Percentiles rank a stretch among this genome's conserved stretches.
These are phyloP conservation scores for Crossaster papposus DNA, from an alignment of 53 echinoderm and acorn worm genomes.

Conservation along the genomic window DNA sequence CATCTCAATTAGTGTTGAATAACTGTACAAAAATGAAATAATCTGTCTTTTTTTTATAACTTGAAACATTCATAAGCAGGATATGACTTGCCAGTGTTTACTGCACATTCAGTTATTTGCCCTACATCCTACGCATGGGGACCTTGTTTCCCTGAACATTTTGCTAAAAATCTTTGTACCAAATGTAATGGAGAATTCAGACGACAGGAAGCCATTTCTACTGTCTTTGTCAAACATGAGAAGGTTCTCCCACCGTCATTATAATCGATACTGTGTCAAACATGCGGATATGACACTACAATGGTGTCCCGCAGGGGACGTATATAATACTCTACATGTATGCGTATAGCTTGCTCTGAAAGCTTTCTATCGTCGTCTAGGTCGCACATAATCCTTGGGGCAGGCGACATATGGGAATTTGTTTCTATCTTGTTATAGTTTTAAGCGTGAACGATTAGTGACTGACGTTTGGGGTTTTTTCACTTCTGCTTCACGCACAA, in stretches of 20 bases:
- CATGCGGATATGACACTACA: background rate
- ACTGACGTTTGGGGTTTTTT: slow-evolving; percentile 29
- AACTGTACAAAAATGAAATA: too few species aligned
- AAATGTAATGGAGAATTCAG: background rate
- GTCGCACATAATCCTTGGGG: background rate
- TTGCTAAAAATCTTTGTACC: background rate
- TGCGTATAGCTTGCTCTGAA: background rate
- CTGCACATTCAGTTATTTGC: too few species aligned
- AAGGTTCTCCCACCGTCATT: background rate
- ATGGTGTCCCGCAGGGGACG: background rate
- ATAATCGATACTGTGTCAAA: slow-evolving; percentile 4
- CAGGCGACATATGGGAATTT: background rate
- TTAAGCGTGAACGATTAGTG: slow-evolving; percentile 3
- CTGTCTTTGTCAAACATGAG: background rate
- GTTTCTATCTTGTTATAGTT: background rate
- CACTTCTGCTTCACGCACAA: slow-evolving; percentile 10
- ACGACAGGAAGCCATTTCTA: background rate
- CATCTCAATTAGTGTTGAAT: too few species aligned
- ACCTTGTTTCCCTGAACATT: too few species aligned
- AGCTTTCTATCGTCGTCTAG: background rate
- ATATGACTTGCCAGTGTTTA: too few species aligned
- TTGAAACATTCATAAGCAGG: too few species aligned
- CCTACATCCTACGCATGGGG: too few species aligned
- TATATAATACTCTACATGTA: too few species aligned
- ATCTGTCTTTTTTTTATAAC: too few species aligned